Evolutionary conservation across 2,113 vertebrate genomes (phyloP).

Genomic region (Aegypius monachus): DNA sequence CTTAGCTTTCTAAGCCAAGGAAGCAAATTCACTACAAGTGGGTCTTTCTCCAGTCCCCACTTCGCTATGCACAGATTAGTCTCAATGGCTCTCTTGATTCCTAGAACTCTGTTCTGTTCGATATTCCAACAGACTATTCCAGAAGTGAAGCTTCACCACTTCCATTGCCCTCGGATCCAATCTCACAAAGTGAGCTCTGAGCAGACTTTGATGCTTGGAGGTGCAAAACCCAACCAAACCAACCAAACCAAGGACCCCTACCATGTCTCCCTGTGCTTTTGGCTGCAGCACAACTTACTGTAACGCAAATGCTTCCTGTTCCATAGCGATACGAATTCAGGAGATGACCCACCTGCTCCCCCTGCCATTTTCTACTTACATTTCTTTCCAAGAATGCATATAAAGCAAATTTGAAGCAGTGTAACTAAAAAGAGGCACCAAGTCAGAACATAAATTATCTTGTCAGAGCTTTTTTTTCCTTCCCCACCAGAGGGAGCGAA

Average conservation of each 20-base stretch:
- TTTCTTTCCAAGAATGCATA: background rate
- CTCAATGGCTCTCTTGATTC: background rate
- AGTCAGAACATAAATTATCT: background rate
- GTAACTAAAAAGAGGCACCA: background rate
- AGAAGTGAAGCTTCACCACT: background rate
- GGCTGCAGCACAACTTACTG: background rate
- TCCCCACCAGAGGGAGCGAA: accelerated
- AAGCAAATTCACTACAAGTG: background rate
- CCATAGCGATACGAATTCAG: background rate
- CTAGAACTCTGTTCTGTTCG: background rate
- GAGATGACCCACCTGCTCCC: background rate
- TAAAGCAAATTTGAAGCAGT: background rate
- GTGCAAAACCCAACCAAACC: background rate
- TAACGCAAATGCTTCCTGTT: background rate
- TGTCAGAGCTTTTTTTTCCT: background rate
- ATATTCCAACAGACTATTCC: background rate
- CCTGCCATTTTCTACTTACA: background rate
- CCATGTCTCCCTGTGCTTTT: background rate
- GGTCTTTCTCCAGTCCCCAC: background rate
- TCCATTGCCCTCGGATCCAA: background rate
- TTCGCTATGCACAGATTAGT: background rate
- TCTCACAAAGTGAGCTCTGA: background rate
- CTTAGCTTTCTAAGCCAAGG: background rate
- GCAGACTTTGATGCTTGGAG: background rate
- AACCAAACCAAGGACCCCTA: background rate